A percentile compares a stretch with the other conserved stretches of the same genome.
Conservation (phyloP, 2,888 invertebrate species). For the Archips xylosteana region DNA sequence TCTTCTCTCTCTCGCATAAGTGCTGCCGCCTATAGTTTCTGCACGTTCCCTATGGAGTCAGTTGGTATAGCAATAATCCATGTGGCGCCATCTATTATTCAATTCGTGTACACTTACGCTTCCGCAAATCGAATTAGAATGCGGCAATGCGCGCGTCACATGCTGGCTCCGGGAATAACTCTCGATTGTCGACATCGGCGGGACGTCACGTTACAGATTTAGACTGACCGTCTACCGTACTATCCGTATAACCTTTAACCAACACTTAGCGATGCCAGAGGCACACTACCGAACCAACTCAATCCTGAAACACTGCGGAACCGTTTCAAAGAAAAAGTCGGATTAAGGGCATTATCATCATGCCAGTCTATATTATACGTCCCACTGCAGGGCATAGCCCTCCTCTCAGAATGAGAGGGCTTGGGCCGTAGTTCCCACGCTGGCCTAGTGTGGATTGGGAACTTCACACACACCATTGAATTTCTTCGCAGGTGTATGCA, state of each 20-base stretch:
- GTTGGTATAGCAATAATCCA: neutral
- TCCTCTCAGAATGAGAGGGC: too few relatives aligned
- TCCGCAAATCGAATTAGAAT: conserved; percentile 69
- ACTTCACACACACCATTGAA: too few relatives aligned
- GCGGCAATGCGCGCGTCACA: conserved; percentile 69
- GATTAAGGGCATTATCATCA: too few relatives aligned
- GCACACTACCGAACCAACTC: conserved; percentile 3
- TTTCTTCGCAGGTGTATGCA: too few relatives aligned
- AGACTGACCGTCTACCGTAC: conserved; percentile 71
- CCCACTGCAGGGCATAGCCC: too few relatives aligned
- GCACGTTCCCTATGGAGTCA: neutral
- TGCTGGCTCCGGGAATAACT: conserved; percentile 80
- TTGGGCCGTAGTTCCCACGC: too few relatives aligned
- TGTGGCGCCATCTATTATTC: conserved; percentile 4
- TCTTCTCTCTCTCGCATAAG: too few relatives aligned
- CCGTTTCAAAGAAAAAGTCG: too few relatives aligned
- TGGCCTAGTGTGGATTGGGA: too few relatives aligned
- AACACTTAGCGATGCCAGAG: neutral
- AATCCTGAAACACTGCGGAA: too few relatives aligned
- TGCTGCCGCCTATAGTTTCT: too few relatives aligned
- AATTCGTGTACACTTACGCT: conserved; percentile 5
- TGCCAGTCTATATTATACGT: too few relatives aligned
- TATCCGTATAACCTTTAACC: conserved; percentile 47
- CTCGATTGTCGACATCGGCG: conserved; percentile 73
- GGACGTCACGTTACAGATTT: conserved; percentile 77